Percentiles rank a stretch among this genome's conserved stretches.
phyloP scores from a whole-genome alignment of 92 coral and sea anemone species.

The Montipora capitata region DNA sequence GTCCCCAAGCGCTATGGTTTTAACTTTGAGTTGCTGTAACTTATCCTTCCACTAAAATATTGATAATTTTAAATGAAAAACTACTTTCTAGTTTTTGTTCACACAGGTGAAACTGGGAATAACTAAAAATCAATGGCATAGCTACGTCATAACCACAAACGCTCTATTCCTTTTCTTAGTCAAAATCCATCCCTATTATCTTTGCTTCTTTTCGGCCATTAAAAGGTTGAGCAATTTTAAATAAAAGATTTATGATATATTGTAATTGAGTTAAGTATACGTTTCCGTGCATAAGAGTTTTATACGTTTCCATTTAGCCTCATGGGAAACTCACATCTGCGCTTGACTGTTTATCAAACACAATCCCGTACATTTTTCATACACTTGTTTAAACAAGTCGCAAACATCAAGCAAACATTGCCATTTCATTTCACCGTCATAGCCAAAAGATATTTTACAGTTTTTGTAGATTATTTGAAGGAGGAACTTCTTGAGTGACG shows the following conservation, averaged over 20 bases:
- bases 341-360: constrained; percentile 74
- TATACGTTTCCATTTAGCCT: constrained; percentile 62
- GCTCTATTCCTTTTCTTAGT: constrained; percentile 29
- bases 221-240: constrained; percentile 73
- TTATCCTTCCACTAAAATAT: not conserved
- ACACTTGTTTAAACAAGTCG: constrained; percentile 83
- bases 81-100: constrained; percentile 31
- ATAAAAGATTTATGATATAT: constrained; percentile 88
- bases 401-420: constrained; percentile 79
- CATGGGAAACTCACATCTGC: constrained; percentile 91
- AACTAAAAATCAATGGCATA: not conserved
- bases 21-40: no score
- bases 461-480: constrained; percentile 29
- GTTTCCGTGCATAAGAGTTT: constrained; percentile 68
- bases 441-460: constrained; percentile 33
- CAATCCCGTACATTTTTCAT: constrained; percentile 78
- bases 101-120: constrained; percentile 26
- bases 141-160: constrained; percentile 26
- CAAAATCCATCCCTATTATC: constrained; percentile 42
- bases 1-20: no score
- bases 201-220: constrained; percentile 51
- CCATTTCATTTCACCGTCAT: constrained; percentile 67
- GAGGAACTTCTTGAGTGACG: constrained; percentile 34
- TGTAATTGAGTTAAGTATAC: constrained; percentile 75
- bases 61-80: constrained; percentile 15